phyloP scores from a whole-genome alignment of 2,797 vertebrate species.

The Sebastes variabilis region DNA sequence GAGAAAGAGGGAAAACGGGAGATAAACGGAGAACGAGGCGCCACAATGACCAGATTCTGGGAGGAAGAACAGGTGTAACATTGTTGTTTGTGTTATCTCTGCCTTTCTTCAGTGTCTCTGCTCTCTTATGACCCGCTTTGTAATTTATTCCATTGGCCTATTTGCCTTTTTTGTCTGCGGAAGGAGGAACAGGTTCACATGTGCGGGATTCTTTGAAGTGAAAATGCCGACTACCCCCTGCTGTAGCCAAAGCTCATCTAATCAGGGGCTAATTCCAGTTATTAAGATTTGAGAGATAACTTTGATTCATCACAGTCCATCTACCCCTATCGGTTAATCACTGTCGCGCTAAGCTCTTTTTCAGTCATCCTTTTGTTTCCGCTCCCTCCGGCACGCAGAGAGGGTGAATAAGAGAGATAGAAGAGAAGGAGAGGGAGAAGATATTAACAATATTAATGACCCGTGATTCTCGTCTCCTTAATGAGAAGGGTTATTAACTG shows the following conservation, averaged over 20 bases:
- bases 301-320: slow-evolving; percentile 82
- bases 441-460: slow-evolving; percentile 85
- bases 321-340: slow-evolving; percentile 80
- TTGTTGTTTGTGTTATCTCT: slow-evolving; percentile 25
- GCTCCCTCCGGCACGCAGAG: slow-evolving; percentile 67
- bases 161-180: slow-evolving; percentile 37
- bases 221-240: slow-evolving; percentile 56
- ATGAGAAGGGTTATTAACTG: slow-evolving; percentile 79
- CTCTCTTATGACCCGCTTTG: slow-evolving; percentile 22
- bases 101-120: slow-evolving; percentile 1
- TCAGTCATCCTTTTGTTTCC: slow-evolving; percentile 73
- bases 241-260: slow-evolving; percentile 75
- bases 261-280: slow-evolving; percentile 82
- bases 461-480: slow-evolving; percentile 78
- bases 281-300: slow-evolving; percentile 82
- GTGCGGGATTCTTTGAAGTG: slow-evolving; percentile 72
- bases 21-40: slow-evolving; percentile 15
- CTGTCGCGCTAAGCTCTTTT: slow-evolving; percentile 73
- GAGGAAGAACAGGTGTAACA: slow-evolving; percentile 57
- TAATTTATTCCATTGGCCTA: slow-evolving; percentile 48
- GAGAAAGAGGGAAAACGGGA: neutral
- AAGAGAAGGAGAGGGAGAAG: slow-evolving; percentile 65
- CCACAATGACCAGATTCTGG: neutral
- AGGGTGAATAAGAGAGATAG: slow-evolving; percentile 50
- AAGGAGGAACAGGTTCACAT: slow-evolving; percentile 59